Base-by-base conservation (phyloP, 2,888 invertebrate species). In the Adela reaumurella region DNA sequence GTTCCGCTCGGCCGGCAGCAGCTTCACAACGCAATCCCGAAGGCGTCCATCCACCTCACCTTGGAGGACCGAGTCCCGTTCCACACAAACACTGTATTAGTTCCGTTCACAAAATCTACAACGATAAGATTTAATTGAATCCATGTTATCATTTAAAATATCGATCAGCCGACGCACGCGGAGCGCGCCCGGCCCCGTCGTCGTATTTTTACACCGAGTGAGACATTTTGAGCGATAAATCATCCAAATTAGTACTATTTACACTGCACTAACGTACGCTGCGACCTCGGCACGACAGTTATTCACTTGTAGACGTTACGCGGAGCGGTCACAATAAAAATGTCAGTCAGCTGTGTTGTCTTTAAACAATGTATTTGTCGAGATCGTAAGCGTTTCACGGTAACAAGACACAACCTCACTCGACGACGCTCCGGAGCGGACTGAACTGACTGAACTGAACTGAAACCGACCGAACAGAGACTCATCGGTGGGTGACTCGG, bases 131-230 rank as follows among this genome's bases (percentile, higher is more conserved):
- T 60, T 73, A 69, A 74, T 74, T 74, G 69, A 76, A 77, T 72
- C 68, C 77, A 74, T 77, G 73, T 74, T 77, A 77, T 74, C 73
- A 76, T 77, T 77, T 73, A 74, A 77, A 72, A 59, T 77, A 78
- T 78, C 74, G 77, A 78, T 77, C 74, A 74, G 73, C 72, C 70
- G 43, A 14, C 43, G 71, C 74, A 74, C 70, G 70, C 68, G 66
- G 68, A 62, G 64, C 68, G 62, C 65, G 66, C 65, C 71, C 66
- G 63, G 61, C 68, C 74, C 70, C 71, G 72, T 45, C 71, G 72
- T 45, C 45, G 43, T 77, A 76, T 76, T 78, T 76, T 74, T 74
- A 74, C 69, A 72, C 65, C 61, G 63, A 63, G 58, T 55, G 66
- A 70, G 68, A 72, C 71, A 71, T 73, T 71, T 66, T 61, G 63